These are phyloP conservation scores for Mastomys coucha DNA, from an alignment of 2,113 vertebrate genomes.

Conservation along the genomic window DNA sequence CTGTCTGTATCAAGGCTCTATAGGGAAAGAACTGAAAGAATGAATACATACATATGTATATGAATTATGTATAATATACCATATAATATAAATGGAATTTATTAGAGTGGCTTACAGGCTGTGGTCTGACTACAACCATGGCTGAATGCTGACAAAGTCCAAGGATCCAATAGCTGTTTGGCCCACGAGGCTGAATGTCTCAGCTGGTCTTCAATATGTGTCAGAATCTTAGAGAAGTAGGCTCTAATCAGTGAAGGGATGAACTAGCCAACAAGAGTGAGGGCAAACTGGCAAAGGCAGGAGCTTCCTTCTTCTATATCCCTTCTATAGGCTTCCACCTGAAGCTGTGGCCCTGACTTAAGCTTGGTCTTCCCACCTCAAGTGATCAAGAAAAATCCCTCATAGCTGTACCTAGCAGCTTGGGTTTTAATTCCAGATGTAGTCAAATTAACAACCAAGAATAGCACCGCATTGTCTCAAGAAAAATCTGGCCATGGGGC, in stretches of 20 bases:
- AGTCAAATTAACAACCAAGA: neutral
- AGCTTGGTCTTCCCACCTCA: neutral
- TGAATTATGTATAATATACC: neutral
- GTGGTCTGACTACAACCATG: neutral
- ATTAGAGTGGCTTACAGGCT: neutral
- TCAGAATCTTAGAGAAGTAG: neutral
- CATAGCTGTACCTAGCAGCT: neutral
- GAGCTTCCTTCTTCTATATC: neutral
- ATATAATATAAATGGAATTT: neutral
- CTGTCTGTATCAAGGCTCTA: neutral
- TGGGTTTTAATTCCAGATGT: neutral
- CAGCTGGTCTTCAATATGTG: neutral
- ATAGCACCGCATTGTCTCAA: neutral
- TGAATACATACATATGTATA: neutral
- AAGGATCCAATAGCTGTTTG: neutral
- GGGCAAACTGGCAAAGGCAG: neutral
- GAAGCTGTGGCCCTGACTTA: neutral
- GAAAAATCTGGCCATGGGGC: neutral
- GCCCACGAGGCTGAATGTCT: neutral
- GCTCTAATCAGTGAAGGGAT: neutral
- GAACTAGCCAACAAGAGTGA: neutral
- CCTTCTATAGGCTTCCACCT: neutral
- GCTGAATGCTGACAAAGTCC: neutral
- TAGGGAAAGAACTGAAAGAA: neutral
- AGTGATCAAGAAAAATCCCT: neutral